phyloP scores from a whole-genome alignment of 2,113 vertebrate genomes.

The Eonycteris spelaea region DNA sequence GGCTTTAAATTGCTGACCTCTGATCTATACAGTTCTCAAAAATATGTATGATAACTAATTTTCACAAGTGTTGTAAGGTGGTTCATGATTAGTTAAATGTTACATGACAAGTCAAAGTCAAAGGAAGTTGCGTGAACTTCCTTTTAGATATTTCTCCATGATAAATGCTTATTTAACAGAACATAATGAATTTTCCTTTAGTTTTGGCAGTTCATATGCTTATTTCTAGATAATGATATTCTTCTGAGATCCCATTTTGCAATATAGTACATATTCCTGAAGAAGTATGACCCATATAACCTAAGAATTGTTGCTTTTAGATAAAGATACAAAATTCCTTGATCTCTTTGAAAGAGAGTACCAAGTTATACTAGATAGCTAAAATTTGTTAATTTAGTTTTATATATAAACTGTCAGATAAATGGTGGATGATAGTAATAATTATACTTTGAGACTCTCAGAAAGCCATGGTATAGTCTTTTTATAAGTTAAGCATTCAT shows the following conservation, averaged over 20 bases:
- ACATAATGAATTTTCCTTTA: slow-evolving; percentile 30
- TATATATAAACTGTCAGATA: background rate
- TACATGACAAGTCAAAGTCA: background rate
- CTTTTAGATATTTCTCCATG: background rate
- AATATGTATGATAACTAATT: background rate
- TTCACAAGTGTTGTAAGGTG: background rate
- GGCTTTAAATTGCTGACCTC: background rate
- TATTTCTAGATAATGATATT: background rate
- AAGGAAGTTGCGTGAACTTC: background rate
- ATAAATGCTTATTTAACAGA: background rate
- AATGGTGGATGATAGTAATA: background rate
- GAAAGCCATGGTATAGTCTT: background rate
- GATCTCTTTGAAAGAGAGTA: background rate
- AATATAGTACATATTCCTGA: background rate
- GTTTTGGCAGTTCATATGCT: background rate
- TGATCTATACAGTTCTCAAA: background rate
- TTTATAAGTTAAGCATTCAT: background rate
- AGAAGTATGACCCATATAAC: background rate
- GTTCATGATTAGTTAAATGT: background rate
- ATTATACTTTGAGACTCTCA: background rate
- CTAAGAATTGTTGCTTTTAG: background rate
- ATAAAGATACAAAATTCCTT: background rate
- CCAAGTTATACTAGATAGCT: background rate
- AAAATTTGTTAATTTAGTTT: background rate
- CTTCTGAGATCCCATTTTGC: background rate